A percentile compares a stretch with the other conserved stretches of the same genome.
phyloP scores from a whole-genome alignment of 1,140 invertebrate genomes.

The Lepidurus arcticus region DNA sequence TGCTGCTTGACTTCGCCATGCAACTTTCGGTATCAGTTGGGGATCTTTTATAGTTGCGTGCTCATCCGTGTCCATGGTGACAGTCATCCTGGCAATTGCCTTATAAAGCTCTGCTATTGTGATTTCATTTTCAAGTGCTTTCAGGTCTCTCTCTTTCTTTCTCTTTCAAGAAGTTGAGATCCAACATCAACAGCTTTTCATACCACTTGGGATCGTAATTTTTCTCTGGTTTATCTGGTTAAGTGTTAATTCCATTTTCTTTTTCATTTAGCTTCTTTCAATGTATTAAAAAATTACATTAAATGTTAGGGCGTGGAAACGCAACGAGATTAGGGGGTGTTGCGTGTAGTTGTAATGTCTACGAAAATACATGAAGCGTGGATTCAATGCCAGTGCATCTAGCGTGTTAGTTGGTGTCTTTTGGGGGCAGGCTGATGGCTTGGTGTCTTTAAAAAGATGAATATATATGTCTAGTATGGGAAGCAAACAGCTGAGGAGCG shows the following conservation, averaged over 20 bases:
- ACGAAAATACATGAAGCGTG: not conserved
- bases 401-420: not conserved
- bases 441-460: too few species aligned
- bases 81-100: conserved; percentile 1
- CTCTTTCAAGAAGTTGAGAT: not conserved
- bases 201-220: not conserved
- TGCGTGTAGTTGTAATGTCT: not conserved
- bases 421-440: too few species aligned
- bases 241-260: not conserved
- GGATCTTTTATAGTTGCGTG: not conserved
- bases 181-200: not conserved
- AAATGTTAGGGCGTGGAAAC: not conserved
- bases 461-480: too few species aligned
- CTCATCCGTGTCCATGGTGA: conserved; percentile 8
- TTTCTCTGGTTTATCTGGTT: not conserved
- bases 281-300: not conserved
- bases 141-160: not conserved
- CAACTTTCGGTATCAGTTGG: conserved; percentile 14
- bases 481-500: too few species aligned
- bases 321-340: not conserved
- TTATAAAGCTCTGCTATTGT: not conserved
- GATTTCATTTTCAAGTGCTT: conserved; percentile 2
- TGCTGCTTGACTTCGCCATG: not conserved
- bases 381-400: not conserved
- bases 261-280: not conserved